Conservation (phyloP, 2,797 vertebrate species). For the Lindbergichthys nudifrons region DNA sequence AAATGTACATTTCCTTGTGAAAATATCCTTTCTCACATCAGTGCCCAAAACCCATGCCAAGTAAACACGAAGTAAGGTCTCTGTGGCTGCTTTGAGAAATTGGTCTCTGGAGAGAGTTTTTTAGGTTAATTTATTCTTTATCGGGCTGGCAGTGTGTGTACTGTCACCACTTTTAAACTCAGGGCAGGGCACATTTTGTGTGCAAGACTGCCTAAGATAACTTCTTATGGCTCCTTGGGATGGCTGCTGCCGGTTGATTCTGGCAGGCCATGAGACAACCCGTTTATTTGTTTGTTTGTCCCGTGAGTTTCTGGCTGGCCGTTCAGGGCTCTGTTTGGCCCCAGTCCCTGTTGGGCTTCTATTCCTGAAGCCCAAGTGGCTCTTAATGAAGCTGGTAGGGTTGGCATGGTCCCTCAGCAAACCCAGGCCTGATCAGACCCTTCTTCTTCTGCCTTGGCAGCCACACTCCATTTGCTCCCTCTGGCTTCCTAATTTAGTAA, state of each 20-base stretch:
- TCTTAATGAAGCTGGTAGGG: slow-evolving; percentile 84
- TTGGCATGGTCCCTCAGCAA: slow-evolving; percentile 84
- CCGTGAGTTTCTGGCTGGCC: slow-evolving; percentile 81
- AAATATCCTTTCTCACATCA: slow-evolving; percentile 78
- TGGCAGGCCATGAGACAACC: slow-evolving; percentile 81
- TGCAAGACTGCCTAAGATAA: slow-evolving; percentile 78
- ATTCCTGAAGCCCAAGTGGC: slow-evolving; percentile 85
- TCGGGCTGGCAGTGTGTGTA: slow-evolving; percentile 64
- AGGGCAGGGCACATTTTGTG: slow-evolving; percentile 74
- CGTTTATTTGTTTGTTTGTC: slow-evolving; percentile 86
- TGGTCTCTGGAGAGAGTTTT: slow-evolving; percentile 78
- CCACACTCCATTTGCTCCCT: slow-evolving; percentile 84
- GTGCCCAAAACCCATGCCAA: slow-evolving; percentile 64
- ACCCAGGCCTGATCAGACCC: slow-evolving; percentile 85
- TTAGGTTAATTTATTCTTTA: slow-evolving; percentile 81
- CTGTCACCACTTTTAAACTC: slow-evolving; percentile 77
- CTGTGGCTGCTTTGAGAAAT: slow-evolving; percentile 79
- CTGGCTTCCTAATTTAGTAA: slow-evolving; percentile 98
- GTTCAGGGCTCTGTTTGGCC: slow-evolving; percentile 81
- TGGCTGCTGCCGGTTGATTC: slow-evolving; percentile 81
- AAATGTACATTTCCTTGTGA: slow-evolving; percentile 81
- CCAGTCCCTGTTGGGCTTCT: slow-evolving; percentile 80
- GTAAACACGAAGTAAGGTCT: slow-evolving; percentile 77
- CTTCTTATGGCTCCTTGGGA: slow-evolving; percentile 81
- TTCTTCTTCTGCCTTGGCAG: slow-evolving; percentile 88